These are phyloP conservation scores for Clarias magur DNA, from an alignment of 2,113 vertebrate species.

Conservation along the genomic window DNA sequence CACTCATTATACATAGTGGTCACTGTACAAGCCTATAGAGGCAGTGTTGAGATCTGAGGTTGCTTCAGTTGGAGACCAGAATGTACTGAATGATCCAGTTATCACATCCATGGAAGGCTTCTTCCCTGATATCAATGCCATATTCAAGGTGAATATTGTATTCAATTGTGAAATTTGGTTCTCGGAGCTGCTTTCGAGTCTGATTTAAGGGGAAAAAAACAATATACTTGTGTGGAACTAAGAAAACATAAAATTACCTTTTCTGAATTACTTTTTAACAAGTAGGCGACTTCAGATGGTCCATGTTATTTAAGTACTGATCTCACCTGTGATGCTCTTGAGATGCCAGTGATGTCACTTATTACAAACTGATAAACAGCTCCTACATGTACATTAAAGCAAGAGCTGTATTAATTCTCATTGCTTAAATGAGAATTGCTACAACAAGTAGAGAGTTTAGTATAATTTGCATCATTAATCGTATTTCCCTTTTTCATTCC, in stretches of 20 bases:
- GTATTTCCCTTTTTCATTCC: constrained; percentile 14
- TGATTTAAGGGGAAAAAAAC: neutral
- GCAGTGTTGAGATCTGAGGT: too few relatives aligned
- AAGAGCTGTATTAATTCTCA: neutral
- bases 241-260: neutral
- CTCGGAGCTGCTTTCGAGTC: too few relatives aligned
- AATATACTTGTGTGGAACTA: neutral
- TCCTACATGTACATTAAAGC: too few relatives aligned
- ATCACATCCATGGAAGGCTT: too few relatives aligned
- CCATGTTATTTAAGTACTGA: neutral
- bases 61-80: too few relatives aligned
- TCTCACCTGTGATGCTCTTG: neutral
- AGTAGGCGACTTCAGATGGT: neutral
- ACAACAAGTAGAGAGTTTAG: neutral
- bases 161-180: too few relatives aligned
- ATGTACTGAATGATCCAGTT: too few relatives aligned
- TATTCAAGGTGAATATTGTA: too few relatives aligned
- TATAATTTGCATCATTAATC: neutral
- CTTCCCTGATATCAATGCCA: too few relatives aligned
- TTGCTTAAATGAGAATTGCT: neutral
- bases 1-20: too few relatives aligned
- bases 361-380: neutral
- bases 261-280: neutral
- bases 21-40: too few relatives aligned
- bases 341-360: neutral